phyloP scores from a whole-genome alignment of 2,888 invertebrate species.

The Calliphora vomitoria region DNA sequence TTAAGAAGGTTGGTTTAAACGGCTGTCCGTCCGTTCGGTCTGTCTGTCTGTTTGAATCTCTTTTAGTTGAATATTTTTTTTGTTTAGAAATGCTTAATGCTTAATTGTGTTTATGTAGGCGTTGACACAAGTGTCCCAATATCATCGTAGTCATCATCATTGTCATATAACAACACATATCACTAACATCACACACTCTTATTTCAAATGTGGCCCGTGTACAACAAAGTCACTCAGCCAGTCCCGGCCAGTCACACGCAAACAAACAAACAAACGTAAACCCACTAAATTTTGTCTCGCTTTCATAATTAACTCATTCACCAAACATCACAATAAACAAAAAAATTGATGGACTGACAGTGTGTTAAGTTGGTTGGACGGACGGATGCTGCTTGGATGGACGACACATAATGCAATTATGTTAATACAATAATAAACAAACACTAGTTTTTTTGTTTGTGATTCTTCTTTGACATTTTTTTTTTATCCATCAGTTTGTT shows the following conservation, averaged over 20 bases:
- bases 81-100: constrained; percentile 58
- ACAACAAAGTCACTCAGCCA: constrained; percentile 12
- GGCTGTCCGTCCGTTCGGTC: background rate
- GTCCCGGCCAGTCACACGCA: background rate
- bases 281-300: constrained; percentile 72
- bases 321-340: constrained; percentile 53
- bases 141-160: constrained; percentile 28
- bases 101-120: constrained; percentile 74
- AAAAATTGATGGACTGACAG: constrained; percentile 45
- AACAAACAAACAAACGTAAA: constrained; percentile 28
- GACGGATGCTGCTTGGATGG: constrained; percentile 3
- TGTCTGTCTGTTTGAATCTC: background rate
- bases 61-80: constrained; percentile 41
- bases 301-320: constrained; percentile 73
- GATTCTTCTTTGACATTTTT: constrained; percentile 19
- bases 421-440: constrained; percentile 69
- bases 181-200: constrained; percentile 51
- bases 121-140: constrained; percentile 73
- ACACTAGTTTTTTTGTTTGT: constrained; percentile 37
- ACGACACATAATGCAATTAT: constrained; percentile 65
- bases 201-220: constrained; percentile 46
- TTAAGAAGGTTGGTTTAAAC: constrained; percentile 9
- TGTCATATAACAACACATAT: constrained; percentile 39
- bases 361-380: constrained; percentile 1
- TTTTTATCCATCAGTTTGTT: constrained; percentile 29